These are phyloP conservation scores for Malurus splendens DNA, from an alignment of 2,797 vertebrate genomes.

Conservation along the genomic window DNA sequence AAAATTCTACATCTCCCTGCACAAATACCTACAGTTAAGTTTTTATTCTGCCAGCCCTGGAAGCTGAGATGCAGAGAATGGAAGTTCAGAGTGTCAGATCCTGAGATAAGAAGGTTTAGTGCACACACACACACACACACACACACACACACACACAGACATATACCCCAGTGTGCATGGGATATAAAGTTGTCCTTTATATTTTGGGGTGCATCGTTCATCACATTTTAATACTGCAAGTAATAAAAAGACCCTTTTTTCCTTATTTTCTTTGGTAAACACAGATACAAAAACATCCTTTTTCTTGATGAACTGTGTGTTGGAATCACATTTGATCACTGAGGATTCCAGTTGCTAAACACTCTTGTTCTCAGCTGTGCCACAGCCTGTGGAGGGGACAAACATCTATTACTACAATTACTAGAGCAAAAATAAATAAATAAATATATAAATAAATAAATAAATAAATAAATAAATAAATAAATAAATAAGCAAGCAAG, in stretches of 20 bases:
- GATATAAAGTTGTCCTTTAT: neutral
- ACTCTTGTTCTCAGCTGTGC: neutral
- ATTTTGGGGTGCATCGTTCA: fast-evolving
- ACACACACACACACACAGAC: neutral
- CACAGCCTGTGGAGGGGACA: neutral
- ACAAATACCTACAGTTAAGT: neutral
- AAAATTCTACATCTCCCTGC: neutral
- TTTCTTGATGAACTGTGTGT: neutral
- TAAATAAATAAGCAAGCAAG: neutral
- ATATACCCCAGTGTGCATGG: too few relatives aligned
- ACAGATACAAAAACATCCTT: neutral
- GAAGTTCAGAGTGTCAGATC: neutral
- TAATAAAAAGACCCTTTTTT: neutral
- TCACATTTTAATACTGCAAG: neutral
- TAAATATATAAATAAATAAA: neutral
- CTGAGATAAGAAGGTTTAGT: neutral
- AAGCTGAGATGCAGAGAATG: neutral
- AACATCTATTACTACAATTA: neutral
- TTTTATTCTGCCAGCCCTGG: neutral
- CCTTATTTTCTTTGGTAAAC: neutral
- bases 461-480: neutral
- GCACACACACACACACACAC: fast-evolving
- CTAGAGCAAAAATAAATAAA: neutral
- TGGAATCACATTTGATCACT: neutral
- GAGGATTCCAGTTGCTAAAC: neutral